These are phyloP conservation scores for Etheostoma perlongum DNA, from an alignment of 2,797 vertebrate species.

Conservation along the genomic window DNA sequence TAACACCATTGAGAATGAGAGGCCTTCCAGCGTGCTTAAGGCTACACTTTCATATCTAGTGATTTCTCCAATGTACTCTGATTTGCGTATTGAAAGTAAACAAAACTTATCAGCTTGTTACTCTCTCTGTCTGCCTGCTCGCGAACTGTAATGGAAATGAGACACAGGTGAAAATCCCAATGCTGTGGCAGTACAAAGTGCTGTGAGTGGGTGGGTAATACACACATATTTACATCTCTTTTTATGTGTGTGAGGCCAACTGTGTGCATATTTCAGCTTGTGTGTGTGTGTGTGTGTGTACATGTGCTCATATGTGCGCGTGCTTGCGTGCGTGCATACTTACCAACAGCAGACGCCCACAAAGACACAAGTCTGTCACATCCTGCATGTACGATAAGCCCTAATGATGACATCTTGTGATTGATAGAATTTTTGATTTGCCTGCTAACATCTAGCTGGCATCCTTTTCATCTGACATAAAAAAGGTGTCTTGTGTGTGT, in stretches of 20 bases:
- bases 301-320: neutral
- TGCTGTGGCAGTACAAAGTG: constrained; percentile 38
- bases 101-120: constrained; percentile 49
- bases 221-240: constrained; percentile 28
- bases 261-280: constrained; percentile 8
- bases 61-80: constrained; percentile 34
- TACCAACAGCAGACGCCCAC: constrained; percentile 27
- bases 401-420: constrained; percentile 59
- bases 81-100: constrained; percentile 43
- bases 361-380: constrained; percentile 48
- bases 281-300: neutral
- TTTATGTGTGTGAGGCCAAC: neutral
- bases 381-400: constrained; percentile 44
- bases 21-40: constrained; percentile 39
- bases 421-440: constrained; percentile 67
- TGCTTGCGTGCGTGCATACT: neutral
- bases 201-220: constrained; percentile 27
- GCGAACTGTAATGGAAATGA: constrained; percentile 54
- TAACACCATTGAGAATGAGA: constrained; percentile 30
- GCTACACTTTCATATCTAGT: constrained; percentile 46
- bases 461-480: constrained; percentile 57
- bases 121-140: constrained; percentile 27
- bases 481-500: constrained; percentile 30
- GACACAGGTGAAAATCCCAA: constrained; percentile 51
- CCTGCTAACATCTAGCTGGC: constrained; percentile 48